Conservation (phyloP, 2,797 vertebrate species). For the Tachyglossus aculeatus region DNA sequence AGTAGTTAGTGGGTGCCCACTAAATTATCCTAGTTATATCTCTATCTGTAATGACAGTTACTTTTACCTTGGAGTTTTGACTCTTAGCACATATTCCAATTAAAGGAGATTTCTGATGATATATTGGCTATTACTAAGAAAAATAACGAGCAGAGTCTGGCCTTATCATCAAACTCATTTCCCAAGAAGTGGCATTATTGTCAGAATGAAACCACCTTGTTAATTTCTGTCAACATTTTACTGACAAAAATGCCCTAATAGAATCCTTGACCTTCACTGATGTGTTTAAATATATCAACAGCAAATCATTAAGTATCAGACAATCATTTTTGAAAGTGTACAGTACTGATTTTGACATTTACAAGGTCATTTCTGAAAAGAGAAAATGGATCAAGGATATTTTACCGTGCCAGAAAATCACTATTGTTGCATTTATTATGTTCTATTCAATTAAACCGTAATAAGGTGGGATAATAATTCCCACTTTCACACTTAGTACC, state of each 20-base stretch:
- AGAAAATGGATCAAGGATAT: slow-evolving; percentile 42
- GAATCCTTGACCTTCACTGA: slow-evolving; percentile 69
- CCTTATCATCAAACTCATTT: slow-evolving; percentile 38
- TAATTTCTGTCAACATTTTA: slow-evolving; percentile 74
- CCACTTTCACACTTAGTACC: slow-evolving; percentile 23
- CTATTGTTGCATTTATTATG: slow-evolving; percentile 47
- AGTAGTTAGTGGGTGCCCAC: too few species aligned
- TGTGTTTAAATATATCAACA: slow-evolving; percentile 71
- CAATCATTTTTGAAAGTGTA: slow-evolving; percentile 65
- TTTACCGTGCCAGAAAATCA: slow-evolving; percentile 47
- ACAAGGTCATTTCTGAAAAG: slow-evolving; percentile 65
- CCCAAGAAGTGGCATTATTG: slow-evolving; percentile 65
- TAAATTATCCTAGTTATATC: slow-evolving; percentile 23
- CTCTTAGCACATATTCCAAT: slow-evolving; percentile 15
- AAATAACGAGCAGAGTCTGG: slow-evolving; percentile 45
- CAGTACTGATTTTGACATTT: slow-evolving; percentile 71
- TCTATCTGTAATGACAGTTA: slow-evolving; percentile 7
- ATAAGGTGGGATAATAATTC: slow-evolving; percentile 41
- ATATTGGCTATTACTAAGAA: slow-evolving; percentile 22
- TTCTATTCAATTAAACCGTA: slow-evolving; percentile 45
- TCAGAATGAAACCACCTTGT: slow-evolving; percentile 66
- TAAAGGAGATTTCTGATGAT: slow-evolving; percentile 40
- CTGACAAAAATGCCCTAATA: slow-evolving; percentile 72
- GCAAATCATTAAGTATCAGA: slow-evolving; percentile 72
- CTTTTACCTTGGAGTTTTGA: slow-evolving; percentile 22